phyloP scores from a whole-genome alignment of 2,113 vertebrate species.

The Riparia riparia region DNA sequence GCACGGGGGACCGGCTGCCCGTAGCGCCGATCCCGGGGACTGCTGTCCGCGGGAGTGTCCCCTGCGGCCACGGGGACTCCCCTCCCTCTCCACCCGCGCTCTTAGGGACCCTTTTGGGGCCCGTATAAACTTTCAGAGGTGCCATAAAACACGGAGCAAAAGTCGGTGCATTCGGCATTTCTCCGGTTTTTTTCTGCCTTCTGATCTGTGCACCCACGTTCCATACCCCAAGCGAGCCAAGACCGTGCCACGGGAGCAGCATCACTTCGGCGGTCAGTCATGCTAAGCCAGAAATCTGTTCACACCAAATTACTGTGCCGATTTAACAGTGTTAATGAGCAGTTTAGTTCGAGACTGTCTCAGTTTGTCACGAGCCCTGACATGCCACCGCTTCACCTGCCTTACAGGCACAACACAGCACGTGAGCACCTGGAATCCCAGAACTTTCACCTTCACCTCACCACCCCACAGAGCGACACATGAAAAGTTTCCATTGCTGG shows the following conservation, averaged over 20 bases:
- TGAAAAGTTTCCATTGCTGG: neutral
- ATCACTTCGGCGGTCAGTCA: rapidly evolving
- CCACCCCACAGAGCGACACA: rapidly evolving
- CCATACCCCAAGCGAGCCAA: neutral
- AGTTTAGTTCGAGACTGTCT: neutral
- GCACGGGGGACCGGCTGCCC: neutral
- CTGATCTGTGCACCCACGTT: neutral
- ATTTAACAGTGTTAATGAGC: neutral
- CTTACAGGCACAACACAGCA: neutral
- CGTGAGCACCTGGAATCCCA: neutral
- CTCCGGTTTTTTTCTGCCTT: neutral
- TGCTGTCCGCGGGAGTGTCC: neutral
- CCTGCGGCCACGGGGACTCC: neutral
- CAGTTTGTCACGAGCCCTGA: neutral
- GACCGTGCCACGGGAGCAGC: no score
- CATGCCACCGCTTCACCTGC: neutral
- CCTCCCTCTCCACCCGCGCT: no score
- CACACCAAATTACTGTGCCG: neutral
- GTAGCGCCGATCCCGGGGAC: neutral
- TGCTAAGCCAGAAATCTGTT: neutral
- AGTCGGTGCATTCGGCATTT: neutral
- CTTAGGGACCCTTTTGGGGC: neutral
- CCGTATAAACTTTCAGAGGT: neutral
- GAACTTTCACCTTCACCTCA: neutral
- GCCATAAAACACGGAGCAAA: neutral